Evolutionary conservation across 2,113 vertebrate genomes (phyloP).

Genomic region (Phaetusa simplex): DNA sequence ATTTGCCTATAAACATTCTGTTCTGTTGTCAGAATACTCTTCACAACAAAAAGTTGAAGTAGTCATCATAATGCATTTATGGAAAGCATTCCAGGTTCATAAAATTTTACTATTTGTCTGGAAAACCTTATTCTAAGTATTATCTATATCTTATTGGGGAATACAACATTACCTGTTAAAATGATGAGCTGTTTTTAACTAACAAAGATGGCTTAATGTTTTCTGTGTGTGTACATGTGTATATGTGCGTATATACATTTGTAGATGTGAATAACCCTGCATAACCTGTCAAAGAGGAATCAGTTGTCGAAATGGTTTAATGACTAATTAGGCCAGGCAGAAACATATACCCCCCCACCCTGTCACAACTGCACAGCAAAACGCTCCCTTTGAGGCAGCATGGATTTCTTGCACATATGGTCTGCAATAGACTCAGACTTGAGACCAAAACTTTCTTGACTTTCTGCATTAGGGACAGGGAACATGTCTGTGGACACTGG

Average conservation of each 20-base stretch:
- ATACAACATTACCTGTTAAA: background rate
- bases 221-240: background rate
- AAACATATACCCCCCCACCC: background rate
- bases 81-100: background rate
- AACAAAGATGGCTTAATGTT: background rate
- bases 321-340: constrained; percentile 2
- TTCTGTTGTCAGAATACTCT: background rate
- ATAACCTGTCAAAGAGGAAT: background rate
- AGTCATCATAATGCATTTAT: background rate
- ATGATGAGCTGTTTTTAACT: background rate
- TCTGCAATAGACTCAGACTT: background rate
- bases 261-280: background rate
- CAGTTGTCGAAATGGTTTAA: background rate
- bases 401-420: background rate
- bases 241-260: background rate
- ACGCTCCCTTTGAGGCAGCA: background rate
- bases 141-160: background rate
- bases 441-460: background rate
- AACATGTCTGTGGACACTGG: background rate
- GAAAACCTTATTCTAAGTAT: background rate
- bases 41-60: background rate
- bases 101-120: background rate
- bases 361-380: background rate
- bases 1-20: background rate
- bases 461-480: background rate